Percentiles rank a stretch among this genome's conserved stretches.
Evolutionary conservation across 2,888 invertebrate species (phyloP).

Genomic region (Drosophila barbarae): DNA sequence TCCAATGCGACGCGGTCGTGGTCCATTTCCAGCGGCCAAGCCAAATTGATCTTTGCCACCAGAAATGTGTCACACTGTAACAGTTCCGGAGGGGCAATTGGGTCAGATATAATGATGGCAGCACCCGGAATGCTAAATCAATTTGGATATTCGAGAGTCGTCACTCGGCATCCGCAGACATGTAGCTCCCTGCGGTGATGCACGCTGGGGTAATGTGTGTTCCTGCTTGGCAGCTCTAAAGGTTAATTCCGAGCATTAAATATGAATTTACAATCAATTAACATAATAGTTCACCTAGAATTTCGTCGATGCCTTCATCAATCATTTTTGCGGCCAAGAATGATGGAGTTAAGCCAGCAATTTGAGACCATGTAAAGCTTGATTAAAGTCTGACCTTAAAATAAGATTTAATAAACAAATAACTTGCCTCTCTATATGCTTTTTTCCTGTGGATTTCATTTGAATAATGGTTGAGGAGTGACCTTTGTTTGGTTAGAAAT

Average conservation of each 20-base stretch:
- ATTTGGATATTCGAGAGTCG: constrained; percentile 13
- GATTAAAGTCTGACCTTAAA: constrained; percentile 13
- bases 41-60: constrained; percentile 38
- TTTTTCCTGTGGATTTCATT: too few relatives aligned
- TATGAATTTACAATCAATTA: constrained; percentile 34
- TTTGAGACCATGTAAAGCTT: constrained; percentile 18
- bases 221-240: constrained; percentile 13
- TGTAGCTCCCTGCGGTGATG: constrained; percentile 20
- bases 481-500: neutral
- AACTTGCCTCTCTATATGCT: neutral
- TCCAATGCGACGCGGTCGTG: constrained; percentile 28
- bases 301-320: constrained; percentile 12
- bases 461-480: constrained; percentile 8
- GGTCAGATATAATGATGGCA: constrained; percentile 38
- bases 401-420: constrained; percentile 15
- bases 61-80: constrained; percentile 37
- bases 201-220: constrained; percentile 9
- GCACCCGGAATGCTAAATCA: constrained; percentile 33
- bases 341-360: constrained; percentile 8
- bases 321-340: constrained; percentile 26
- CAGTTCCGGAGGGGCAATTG: constrained; percentile 16
- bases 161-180: constrained; percentile 9
- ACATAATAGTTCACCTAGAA: constrained; percentile 37
- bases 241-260: constrained; percentile 19
- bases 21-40: constrained; percentile 32